Base-by-base conservation (phyloP, 2,797 vertebrate species). In the Gymnothorax javanicus region DNA sequence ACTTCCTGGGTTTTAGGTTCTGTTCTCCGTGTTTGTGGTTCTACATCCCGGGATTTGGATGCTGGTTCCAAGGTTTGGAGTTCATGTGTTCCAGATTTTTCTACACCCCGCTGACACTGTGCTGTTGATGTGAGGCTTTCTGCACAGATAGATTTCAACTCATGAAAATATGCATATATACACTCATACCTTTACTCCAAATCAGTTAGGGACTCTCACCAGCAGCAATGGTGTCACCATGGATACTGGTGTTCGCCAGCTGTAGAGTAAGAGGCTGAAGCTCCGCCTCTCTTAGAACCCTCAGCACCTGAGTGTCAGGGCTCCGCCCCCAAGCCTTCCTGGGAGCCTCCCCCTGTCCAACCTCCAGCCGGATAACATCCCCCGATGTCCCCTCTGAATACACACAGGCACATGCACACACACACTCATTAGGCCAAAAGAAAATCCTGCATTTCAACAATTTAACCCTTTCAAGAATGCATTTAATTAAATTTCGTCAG, bases 271-370 rank as follows among this genome's bases (percentile, higher is more conserved):
- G 95, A 23, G 96, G 95, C 90, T 98, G 97, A 84, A 98, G 94
- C 86, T 98, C 95, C 20, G 97, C 97, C 93, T 98, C 97, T 89
- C 96, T 96, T 6, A 98, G 95, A 62, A 96, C 93, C 90, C 93
- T 97, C 56, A 98, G 90, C 89, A 98, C 96, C 69, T 96, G 96
- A 84, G 96, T 94, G 86, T 95, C 96, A 12, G 97, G 97, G 89
- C 93, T 97, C 90, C 92, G 95, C 12, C 95, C 96, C 97, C 97
- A 98, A 27, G 94, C 94, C 90, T 95, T 98, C 89, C 97, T 95
- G 60, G 95, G 96, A 84, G 93, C 94, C 64, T 96, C 97, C 75
- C 91, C 96, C 69, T 96, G 95, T 59, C 91, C 92, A 75, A 71
- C 86, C 83, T 94, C 95, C 93, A 97, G 93, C 88, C 90, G 93